Evolutionary conservation across 1,140 invertebrate genomes (phyloP), one percentile per base, ranked within the genome.

Genomic region (Caerostris extrusa): DNA sequence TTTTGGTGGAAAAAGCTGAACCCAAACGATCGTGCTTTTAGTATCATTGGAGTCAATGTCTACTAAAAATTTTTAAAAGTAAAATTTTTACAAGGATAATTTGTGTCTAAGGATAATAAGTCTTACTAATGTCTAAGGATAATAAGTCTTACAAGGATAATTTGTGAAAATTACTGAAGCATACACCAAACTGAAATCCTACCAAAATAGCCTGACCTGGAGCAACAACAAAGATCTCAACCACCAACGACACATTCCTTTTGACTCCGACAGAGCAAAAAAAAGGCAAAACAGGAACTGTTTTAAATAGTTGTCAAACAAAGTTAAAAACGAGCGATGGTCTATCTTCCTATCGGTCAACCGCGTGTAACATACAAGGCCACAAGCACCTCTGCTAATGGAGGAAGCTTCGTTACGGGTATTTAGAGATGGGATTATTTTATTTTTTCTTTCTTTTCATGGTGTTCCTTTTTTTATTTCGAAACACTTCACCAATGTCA

Each of bases 301-400:
- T 50, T 77, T 77, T 12, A 5, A 77, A 50, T 34, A 14, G 34
- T 34, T 77, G 71, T 77, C 71, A 77, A 77, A 8, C 12, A 10
- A 64, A 34, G 53, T 8, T 12, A 50, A 5, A 10, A 77, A 5
- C 50, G 71, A 10, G 10, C 71, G 71, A 53, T 77, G 50, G 8
- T 3, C 71, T 14, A 77, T 12, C 71, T 67, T n/a, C n/a, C n/a
- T 77, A 77, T 77, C 71, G 71, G 71, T 77, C 71, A 77, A 50
- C 71, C 71, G 34, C 34, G 71, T 77, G 71, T 77, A 77, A 34
- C 34, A 34, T 34, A 34, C 50, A 77, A 77, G 71, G 71, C 71
- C 71, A 77, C 10, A 12, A 14, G 17, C 3, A 6, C 3, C 3
- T 67, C 14, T 5, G 8, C 7, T 53, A 34, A 19, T 19, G 67